Percentiles rank a stretch among this genome's conserved stretches.
Conservation (phyloP, 2,113 vertebrate species). For the Lonchura striata region DNA sequence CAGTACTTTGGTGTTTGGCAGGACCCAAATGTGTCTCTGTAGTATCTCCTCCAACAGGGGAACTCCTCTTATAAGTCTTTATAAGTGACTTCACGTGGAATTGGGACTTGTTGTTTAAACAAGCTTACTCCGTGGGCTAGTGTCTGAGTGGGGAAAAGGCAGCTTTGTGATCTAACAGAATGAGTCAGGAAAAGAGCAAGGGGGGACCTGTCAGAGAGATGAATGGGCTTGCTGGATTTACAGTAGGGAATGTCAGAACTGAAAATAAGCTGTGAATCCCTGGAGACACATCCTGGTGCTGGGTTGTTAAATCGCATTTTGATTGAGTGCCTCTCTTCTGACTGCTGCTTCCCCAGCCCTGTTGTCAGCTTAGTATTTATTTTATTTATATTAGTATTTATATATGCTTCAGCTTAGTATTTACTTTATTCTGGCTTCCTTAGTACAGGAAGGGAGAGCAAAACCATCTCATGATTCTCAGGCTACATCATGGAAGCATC, state of each 20-base stretch:
- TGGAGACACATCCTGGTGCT: neutral
- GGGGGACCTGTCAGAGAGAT: neutral
- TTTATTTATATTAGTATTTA: neutral
- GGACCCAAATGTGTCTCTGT: neutral
- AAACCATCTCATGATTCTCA: neutral
- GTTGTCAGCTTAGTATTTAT: neutral
- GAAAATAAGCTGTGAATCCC: neutral
- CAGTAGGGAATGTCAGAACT: neutral
- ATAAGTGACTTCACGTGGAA: neutral
- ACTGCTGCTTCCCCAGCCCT: neutral
- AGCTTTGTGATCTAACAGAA: neutral
- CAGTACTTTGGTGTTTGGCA: neutral
- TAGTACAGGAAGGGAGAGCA: neutral
- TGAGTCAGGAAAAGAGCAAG: neutral
- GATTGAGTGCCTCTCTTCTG: neutral
- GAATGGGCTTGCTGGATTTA: neutral
- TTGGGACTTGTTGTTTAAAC: neutral
- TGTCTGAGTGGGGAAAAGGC: neutral
- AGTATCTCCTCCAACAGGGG: neutral
- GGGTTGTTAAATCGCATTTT: neutral
- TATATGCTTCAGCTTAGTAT: neutral
- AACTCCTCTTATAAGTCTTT: neutral
- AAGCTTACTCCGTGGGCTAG: neutral
- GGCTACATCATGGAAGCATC: neutral
- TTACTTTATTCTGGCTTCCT: neutral